Base-by-base conservation (phyloP, 2,797 vertebrate species). In the Sebastes matsubarae region DNA sequence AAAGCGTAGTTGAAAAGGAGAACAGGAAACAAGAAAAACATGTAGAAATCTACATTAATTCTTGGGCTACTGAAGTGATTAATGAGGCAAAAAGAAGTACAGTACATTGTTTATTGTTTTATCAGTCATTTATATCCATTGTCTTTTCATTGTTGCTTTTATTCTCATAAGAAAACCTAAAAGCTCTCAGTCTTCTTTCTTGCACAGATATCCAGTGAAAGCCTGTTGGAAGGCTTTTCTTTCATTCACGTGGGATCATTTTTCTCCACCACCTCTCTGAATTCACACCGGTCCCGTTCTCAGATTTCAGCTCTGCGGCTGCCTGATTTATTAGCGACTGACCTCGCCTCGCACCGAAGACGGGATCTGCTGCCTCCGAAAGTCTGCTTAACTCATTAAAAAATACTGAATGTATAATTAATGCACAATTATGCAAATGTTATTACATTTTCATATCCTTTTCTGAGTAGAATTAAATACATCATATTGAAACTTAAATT, bases 371-470 rank as follows among this genome's bases (percentile, higher is more conserved):
- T 77, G 75, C 87, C 86, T 78, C 80, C 72, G 70, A 92, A 93
- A 89, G 82, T 91, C 91, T 89, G 90, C 92, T 95, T 95, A 93
- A 92, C 92, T 95, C 93, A 95, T 95, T 95, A 95, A 92, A 93
- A 95, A 88, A 85, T 85, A 87, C 89, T 80, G 85, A 91, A 96
- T 96, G 94, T 95, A 95, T 95, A 96, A 96, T 95, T 95, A 92
- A 96, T 95, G 93, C 89, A 92, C 93, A 94, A 94, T 95, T 96
- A 96, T 95, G 94, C 93, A 93, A 95, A 96, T 95, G 88, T 94
- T 94, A 96, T 95, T 94, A 93, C 88, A 94, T 95, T 96, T 94
- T 92, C 89, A 91, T 88, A 93, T 92, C 85, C 89, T 92, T 92
- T 91, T 89, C 91, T 87, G 88, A 90, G 91, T 81, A 94, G 88